Percentiles rank a stretch among this genome's conserved stretches.
These are phyloP conservation scores for Microctenopoma steveboyesi DNA, from an alignment of 2,797 vertebrate genomes.

Conservation along the genomic window DNA sequence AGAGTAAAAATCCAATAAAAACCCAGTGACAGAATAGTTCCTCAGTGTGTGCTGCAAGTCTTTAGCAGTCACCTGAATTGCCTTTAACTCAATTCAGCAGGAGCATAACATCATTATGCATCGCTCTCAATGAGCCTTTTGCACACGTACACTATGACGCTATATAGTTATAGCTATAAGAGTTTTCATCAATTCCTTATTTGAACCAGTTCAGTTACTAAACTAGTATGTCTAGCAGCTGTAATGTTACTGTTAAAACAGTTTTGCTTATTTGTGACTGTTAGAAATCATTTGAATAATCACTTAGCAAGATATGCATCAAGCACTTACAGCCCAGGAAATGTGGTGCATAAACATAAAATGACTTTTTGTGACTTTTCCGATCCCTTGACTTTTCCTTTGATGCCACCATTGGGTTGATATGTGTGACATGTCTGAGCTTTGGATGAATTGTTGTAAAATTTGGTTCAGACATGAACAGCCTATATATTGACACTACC, in stretches of 20 bases:
- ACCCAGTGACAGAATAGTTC: conserved; percentile 33
- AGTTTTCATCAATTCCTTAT: conserved; percentile 19
- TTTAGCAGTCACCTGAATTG: conserved; percentile 45
- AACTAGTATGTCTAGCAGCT: background rate
- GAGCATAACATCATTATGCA: conserved; percentile 35
- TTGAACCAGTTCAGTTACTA: conserved; percentile 7
- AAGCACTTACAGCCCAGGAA: background rate
- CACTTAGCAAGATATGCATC: background rate
- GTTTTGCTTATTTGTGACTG: background rate
- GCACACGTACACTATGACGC: conserved; percentile 27
- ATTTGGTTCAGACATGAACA: background rate
- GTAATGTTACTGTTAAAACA: background rate
- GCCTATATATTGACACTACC: too few relatives aligned
- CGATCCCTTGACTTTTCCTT: background rate
- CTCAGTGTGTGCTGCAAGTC: conserved; percentile 39
- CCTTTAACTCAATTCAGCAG: conserved; percentile 25
- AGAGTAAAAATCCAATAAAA: conserved; percentile 63
- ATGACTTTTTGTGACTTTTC: background rate
- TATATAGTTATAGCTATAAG: conserved; percentile 1
- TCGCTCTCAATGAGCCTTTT: conserved; percentile 16
- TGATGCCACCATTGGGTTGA: background rate
- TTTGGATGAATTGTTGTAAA: background rate
- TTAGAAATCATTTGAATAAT: background rate
- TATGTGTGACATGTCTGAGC: background rate
- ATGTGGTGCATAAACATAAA: background rate